Conservation (phyloP, 2,888 invertebrate genomes). For the Drosophila melanosoma region DNA sequence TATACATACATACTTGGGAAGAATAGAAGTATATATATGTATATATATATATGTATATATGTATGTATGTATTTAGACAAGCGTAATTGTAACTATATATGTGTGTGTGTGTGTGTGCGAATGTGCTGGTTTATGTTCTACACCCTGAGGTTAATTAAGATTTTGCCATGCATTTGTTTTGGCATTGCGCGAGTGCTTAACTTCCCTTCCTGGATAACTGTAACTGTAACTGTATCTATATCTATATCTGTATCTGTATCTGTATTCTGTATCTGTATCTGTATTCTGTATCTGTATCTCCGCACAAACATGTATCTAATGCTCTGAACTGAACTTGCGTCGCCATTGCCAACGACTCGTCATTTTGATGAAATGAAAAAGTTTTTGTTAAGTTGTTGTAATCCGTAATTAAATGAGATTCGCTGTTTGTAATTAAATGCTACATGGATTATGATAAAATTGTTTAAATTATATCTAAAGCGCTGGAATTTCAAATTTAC, state of each 20-base stretch:
- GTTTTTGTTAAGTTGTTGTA: constrained; percentile 66
- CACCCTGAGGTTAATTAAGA: constrained; percentile 77
- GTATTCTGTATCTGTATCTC: constrained; percentile 7
- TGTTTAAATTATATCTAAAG: constrained; percentile 7
- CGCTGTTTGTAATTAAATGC: constrained; percentile 60
- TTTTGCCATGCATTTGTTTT: constrained; percentile 76
- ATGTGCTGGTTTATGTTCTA: constrained; percentile 64
- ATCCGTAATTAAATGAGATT: constrained; percentile 73
- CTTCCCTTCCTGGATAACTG: constrained; percentile 11
- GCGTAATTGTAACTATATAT: constrained; percentile 3
- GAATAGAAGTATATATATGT: constrained; percentile 1
- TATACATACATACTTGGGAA: background rate
- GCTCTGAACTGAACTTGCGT: constrained; percentile 19
- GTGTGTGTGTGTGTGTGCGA: constrained; percentile 11
- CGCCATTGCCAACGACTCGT: constrained; percentile 27
- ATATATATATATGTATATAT: background rate
- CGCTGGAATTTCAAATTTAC: background rate
- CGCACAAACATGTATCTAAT: constrained; percentile 3
- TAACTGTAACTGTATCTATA: constrained; percentile 10
- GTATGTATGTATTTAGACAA: background rate
- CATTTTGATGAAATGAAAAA: constrained; percentile 58
- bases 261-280: constrained; percentile 6
- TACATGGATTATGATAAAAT: constrained; percentile 22
- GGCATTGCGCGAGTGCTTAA: constrained; percentile 43
- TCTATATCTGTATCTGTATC: constrained; percentile 11